Conservation (phyloP, 2,888 invertebrate species). For the Watsonalla binaria region DNA sequence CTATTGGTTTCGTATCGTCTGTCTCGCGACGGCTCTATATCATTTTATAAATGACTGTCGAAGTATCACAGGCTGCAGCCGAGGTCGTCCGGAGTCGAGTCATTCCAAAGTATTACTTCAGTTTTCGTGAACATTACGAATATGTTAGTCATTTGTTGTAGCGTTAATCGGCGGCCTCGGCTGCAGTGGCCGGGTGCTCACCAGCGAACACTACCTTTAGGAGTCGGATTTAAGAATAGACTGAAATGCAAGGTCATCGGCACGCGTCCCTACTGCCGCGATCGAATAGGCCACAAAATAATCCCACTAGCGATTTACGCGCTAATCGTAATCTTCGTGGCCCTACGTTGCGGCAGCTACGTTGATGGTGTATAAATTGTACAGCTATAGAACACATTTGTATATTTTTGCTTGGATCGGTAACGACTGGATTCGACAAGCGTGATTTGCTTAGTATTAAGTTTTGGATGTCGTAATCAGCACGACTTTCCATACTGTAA, state of each 20-base stretch:
- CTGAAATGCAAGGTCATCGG: constrained; percentile 39
- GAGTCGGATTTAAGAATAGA: constrained; percentile 49
- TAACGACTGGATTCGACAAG: constrained; percentile 51
- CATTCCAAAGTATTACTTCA: constrained; percentile 22
- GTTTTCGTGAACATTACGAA: constrained; percentile 3
- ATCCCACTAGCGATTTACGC: background rate
- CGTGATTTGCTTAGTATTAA: constrained; percentile 55
- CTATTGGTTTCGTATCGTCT: constrained; percentile 30
- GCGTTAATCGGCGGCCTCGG: constrained; percentile 14
- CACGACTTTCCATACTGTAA: constrained; percentile 6
- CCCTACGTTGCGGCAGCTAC: constrained; percentile 37
- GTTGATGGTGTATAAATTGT: constrained; percentile 67
- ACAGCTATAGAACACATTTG: constrained; percentile 70
- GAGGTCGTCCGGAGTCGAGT: constrained; percentile 10
- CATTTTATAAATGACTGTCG: constrained; percentile 16
- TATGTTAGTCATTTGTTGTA: constrained; percentile 15
- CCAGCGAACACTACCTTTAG: constrained; percentile 27
- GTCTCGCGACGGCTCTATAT: constrained; percentile 6
- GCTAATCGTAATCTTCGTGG: constrained; percentile 12
- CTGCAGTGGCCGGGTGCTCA: constrained; percentile 12
- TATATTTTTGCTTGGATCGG: constrained; percentile 71
- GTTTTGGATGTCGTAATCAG: constrained; percentile 37
- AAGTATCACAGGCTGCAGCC: constrained; percentile 10
- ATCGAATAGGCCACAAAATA: constrained; percentile 5
- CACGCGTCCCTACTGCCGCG: constrained; percentile 24